These are phyloP conservation scores for Orussus abietinus DNA, from an alignment of 1,140 invertebrate genomes.

Conservation along the genomic window DNA sequence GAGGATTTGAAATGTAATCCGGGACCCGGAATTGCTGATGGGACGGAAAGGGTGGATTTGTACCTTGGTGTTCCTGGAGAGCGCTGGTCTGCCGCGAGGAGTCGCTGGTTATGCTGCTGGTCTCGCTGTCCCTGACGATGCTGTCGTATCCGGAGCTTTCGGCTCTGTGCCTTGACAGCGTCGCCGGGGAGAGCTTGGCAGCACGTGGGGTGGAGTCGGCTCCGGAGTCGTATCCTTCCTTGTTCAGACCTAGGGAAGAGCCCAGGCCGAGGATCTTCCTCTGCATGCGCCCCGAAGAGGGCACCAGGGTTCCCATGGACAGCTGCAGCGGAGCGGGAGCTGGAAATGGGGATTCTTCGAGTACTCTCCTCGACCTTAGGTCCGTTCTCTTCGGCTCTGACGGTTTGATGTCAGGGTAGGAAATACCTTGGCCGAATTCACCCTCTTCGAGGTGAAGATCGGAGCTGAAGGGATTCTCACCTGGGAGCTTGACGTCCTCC, in stretches of 20 bases:
- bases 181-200: conserved; percentile 70
- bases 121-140: conserved; percentile 79
- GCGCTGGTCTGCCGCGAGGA: conserved; percentile 64
- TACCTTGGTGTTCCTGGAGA: conserved; percentile 58
- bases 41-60: background rate
- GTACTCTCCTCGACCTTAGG: too few species aligned
- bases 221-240: conserved; percentile 75
- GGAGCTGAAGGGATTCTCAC: too few species aligned
- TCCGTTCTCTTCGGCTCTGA: conserved; percentile 46
- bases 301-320: conserved; percentile 53
- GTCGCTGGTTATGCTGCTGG: conserved; percentile 77
- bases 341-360: conserved; percentile 24
- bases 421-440: too few species aligned
- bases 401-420: conserved; percentile 46
- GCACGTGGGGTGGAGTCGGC: conserved; percentile 75
- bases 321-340: conserved; percentile 41
- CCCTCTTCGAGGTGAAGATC: too few species aligned
- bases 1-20: background rate
- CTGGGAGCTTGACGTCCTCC: conserved; percentile 51
- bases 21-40: background rate
- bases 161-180: conserved; percentile 64
- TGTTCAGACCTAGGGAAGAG: conserved; percentile 55
- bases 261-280: conserved; percentile 58
- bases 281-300: conserved; percentile 55
- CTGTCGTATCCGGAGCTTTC: conserved; percentile 86